phyloP scores from a whole-genome alignment of 2,888 invertebrate genomes.

The Torymus tubicola region DNA sequence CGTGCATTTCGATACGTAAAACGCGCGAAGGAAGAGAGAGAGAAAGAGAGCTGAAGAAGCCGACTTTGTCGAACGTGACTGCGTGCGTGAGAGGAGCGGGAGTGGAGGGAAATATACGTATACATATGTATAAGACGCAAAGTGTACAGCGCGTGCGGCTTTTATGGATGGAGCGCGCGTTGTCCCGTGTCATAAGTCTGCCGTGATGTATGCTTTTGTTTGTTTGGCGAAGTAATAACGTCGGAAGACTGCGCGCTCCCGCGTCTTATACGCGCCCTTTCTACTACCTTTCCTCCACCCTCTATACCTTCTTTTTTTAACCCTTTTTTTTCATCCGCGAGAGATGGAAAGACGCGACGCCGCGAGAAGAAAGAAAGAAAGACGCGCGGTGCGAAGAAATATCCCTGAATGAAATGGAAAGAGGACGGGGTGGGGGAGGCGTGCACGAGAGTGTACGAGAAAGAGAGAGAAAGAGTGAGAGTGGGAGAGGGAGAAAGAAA shows the following conservation, averaged over 20 bases:
- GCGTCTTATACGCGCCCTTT: not conserved
- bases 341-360: conserved; percentile 13
- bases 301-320: not conserved
- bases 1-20: too few species aligned
- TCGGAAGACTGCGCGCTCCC: conserved; percentile 30
- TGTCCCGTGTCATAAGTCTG: conserved; percentile 45
- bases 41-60: not conserved
- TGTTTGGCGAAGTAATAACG: conserved; percentile 58
- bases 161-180: conserved; percentile 47
- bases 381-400: conserved; percentile 10
- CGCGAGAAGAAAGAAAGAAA: conserved; percentile 1
- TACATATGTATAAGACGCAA: too few species aligned
- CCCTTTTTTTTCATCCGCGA: conserved; percentile 12
- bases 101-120: not conserved
- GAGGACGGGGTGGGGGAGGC: not conserved
- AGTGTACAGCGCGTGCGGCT: not conserved
- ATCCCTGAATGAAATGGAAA: conserved; percentile 33
- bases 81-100: not conserved
- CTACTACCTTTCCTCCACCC: not conserved
- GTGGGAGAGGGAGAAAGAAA: not conserved
- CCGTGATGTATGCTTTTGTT: conserved; percentile 54
- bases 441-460: not conserved
- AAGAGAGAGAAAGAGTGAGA: not conserved
- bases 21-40: not conserved
- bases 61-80: conserved; percentile 39